Conservation (phyloP, 2,888 invertebrate genomes). For the Aporophyla lueneburgensis region DNA sequence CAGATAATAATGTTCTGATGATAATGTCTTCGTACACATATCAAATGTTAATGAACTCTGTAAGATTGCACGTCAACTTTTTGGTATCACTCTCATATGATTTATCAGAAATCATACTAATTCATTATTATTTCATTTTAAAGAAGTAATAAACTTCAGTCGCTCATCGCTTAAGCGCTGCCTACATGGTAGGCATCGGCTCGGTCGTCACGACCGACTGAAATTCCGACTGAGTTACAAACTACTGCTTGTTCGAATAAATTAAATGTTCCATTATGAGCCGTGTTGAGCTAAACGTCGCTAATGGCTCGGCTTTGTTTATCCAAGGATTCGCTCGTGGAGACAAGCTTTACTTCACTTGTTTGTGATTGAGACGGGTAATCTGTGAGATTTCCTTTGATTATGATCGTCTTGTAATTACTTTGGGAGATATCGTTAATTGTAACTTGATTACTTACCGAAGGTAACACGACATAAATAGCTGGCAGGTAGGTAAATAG, state of each 20-base stretch:
- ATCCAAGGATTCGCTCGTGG: background rate
- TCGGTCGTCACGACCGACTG: conserved; percentile 56
- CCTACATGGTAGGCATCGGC: conserved; percentile 19
- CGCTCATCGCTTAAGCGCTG: conserved; percentile 16
- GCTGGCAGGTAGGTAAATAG: background rate
- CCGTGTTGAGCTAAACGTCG: conserved; percentile 45
- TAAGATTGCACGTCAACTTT: background rate
- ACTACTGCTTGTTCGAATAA: conserved; percentile 62
- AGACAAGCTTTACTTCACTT: conserved; percentile 11
- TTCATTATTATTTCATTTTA: too few relatives aligned
- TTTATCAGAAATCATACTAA: too few relatives aligned
- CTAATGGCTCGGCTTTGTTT: conserved; percentile 45
- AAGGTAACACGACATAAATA: background rate
- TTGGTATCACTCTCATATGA: too few relatives aligned
- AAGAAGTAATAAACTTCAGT: background rate
- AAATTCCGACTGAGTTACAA: conserved; percentile 63
- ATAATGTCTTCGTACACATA: background rate
- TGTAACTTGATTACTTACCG: background rate
- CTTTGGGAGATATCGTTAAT: conserved; percentile 11
- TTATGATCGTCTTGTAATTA: conserved; percentile 18
- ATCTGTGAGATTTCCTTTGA: conserved; percentile 26
- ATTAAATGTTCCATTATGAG: conserved; percentile 55
- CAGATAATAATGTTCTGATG: background rate
- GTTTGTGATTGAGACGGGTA: background rate
- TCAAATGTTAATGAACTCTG: background rate